These are phyloP conservation scores for Crossocerus cetratus DNA, from an alignment of 2,888 invertebrate species.

Conservation along the genomic window DNA sequence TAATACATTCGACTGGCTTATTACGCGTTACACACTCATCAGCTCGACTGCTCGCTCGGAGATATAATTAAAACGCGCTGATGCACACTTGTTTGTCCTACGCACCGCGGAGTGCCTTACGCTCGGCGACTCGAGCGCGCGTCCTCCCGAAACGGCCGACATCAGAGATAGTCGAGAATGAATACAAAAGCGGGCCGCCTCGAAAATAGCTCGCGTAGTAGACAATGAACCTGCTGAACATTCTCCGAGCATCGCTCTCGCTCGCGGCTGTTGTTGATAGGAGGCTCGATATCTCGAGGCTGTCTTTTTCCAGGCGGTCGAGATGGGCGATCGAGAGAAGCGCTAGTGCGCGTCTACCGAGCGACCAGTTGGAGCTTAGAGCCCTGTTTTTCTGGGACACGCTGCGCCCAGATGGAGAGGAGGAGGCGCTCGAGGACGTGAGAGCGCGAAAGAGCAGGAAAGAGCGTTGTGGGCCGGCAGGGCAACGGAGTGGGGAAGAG, in stretches of 20 bases:
- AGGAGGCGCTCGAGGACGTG: background rate
- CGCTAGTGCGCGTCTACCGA: background rate
- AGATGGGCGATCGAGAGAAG: background rate
- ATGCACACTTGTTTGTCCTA: no score
- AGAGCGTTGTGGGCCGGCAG: background rate
- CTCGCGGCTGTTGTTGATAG: background rate
- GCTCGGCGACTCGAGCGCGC: background rate
- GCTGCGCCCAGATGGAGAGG: background rate
- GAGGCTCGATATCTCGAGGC: background rate
- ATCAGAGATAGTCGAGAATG: slow-evolving; percentile 5
- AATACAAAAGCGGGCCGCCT: background rate
- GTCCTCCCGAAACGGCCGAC: slow-evolving; percentile 28
- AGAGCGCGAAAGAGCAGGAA: background rate
- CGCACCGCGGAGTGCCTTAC: background rate
- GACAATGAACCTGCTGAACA: background rate
- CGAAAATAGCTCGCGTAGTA: background rate
- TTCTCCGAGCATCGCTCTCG: background rate
- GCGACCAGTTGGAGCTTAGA: background rate
- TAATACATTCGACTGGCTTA: no score
- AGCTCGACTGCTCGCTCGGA: no score
- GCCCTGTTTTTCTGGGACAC: no score
- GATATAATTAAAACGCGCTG: no score
- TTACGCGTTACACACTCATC: no score
- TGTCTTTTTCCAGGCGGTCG: background rate
- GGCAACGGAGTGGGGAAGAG: no score